These are phyloP conservation scores for Polyodon spathula DNA, from an alignment of 2,113 vertebrate genomes.

Conservation along the genomic window DNA sequence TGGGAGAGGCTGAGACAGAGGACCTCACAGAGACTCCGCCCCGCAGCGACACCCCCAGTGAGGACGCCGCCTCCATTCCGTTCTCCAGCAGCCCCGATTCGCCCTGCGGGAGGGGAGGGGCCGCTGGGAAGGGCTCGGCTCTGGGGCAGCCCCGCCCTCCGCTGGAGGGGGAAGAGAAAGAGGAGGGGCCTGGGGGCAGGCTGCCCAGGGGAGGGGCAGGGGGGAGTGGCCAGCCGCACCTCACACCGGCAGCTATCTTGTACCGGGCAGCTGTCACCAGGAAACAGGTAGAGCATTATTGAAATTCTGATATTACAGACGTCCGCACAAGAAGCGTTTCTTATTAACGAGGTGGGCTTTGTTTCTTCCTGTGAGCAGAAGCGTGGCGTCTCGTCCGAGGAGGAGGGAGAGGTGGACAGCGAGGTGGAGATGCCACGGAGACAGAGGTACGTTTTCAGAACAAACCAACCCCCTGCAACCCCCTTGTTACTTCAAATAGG, in stretches of 20 bases:
- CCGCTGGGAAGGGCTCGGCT: conserved; percentile 39
- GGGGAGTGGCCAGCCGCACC: conserved; percentile 53
- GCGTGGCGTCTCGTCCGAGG: conserved; percentile 79
- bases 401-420: conserved; percentile 88
- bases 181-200: conserved; percentile 49
- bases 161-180: conserved; percentile 59
- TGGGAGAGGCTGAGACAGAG: conserved; percentile 43
- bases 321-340: not conserved
- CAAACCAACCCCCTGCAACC: not conserved
- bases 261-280: conserved; percentile 85
- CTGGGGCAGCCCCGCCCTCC: conserved; percentile 42
- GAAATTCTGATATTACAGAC: too few species aligned
- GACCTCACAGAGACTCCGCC: conserved; percentile 51
- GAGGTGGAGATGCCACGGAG: conserved; percentile 76
- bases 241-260: conserved; percentile 78
- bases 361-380: conserved; percentile 46
- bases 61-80: conserved; percentile 68
- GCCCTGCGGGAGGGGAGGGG: conserved; percentile 60
- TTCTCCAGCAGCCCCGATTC: conserved; percentile 80
- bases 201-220: conserved; percentile 44
- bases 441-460: conserved; percentile 53
- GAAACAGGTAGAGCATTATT: conserved; percentile 71
- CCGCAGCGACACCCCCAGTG: conserved; percentile 64
- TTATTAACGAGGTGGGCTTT: not conserved
- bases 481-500: not conserved